These are phyloP conservation scores for Florisuga fusca DNA, from an alignment of 2,797 vertebrate genomes.

Conservation along the genomic window DNA sequence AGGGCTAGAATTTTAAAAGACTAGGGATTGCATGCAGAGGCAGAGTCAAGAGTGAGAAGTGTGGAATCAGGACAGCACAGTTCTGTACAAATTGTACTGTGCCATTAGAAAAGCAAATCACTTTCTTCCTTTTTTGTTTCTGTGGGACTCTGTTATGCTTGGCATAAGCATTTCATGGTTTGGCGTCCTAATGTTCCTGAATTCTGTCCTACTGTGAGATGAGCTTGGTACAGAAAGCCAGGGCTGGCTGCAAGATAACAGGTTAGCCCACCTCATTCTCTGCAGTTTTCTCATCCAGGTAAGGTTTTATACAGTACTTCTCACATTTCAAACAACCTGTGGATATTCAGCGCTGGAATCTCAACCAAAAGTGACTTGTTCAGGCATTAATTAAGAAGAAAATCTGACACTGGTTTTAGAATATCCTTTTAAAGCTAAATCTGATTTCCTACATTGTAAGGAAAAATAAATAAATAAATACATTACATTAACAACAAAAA, in stretches of 20 bases:
- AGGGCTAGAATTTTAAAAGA: slow-evolving; percentile 78
- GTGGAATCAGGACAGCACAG: slow-evolving; percentile 54
- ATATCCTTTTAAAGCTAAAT: neutral
- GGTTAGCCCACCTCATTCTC: neutral
- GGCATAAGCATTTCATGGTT: neutral
- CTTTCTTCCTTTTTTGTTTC: slow-evolving; percentile 49
- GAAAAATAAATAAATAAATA: neutral
- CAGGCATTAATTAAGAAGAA: neutral
- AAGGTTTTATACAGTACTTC: neutral
- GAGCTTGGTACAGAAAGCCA: neutral
- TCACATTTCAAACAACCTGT: neutral
- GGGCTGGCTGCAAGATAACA: neutral
- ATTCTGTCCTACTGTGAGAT: neutral
- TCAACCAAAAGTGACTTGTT: neutral
- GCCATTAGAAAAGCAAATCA: slow-evolving; percentile 50
- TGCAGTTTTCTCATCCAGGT: neutral
- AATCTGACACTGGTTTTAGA: neutral
- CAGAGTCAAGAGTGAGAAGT: slow-evolving; percentile 52
- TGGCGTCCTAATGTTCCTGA: neutral
- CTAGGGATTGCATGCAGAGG: slow-evolving; percentile 63
- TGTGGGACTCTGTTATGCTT: neutral
- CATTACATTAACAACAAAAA: neutral
- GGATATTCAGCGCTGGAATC: neutral
- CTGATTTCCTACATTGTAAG: neutral
- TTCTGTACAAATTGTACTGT: slow-evolving; percentile 49